Evolutionary conservation across 2,797 vertebrate genomes (phyloP).

Genomic region (Danio kyathit): DNA sequence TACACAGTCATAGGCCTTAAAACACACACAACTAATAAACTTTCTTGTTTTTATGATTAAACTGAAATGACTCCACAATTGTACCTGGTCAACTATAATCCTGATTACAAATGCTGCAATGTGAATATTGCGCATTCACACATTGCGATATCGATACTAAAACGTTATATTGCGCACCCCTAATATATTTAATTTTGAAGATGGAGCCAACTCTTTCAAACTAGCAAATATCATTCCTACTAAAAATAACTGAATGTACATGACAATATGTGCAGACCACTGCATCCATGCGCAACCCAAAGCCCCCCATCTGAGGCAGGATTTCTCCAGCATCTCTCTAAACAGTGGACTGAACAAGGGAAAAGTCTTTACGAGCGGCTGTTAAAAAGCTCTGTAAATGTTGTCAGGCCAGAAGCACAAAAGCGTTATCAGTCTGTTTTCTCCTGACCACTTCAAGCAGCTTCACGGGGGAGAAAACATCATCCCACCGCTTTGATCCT

Average conservation of each 20-base stretch:
- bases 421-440: conserved; percentile 12
- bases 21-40: no score
- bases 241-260: neutral
- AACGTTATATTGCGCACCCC: no score
- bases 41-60: no score
- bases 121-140: no score
- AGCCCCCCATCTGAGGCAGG: neutral
- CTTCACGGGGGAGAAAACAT: conserved; percentile 40
- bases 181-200: no score
- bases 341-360: conserved; percentile 25
- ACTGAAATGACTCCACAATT: no score
- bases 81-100: no score
- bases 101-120: no score
- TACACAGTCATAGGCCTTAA: no score
- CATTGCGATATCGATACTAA: no score
- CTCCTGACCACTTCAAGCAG: conserved; percentile 24
- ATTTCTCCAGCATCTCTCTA: conserved; percentile 11
- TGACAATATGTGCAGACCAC: neutral
- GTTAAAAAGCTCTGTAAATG: conserved; percentile 31
- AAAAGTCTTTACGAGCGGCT: neutral
- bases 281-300: neutral
- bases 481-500: conserved; percentile 48
- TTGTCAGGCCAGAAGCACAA: conserved; percentile 12
- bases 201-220: no score
- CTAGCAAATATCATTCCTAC: no score